Evolutionary conservation across 2,113 vertebrate species (phyloP).

Genomic region (Esox niger): DNA sequence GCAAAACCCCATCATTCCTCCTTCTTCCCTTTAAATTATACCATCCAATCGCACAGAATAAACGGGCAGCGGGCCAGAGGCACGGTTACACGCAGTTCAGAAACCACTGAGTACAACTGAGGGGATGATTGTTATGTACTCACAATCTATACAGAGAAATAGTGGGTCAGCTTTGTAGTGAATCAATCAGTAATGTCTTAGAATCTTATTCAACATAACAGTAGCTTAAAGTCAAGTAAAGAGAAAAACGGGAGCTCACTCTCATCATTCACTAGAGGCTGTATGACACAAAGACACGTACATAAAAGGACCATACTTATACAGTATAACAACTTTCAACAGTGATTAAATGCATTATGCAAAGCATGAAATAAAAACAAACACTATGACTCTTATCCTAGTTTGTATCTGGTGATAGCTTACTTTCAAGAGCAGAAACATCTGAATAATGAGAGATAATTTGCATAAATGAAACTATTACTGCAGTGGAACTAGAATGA

Average conservation of each 20-base stretch:
- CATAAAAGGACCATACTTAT: constrained; percentile 39
- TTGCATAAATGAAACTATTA: constrained; percentile 53
- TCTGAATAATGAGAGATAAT: constrained; percentile 46
- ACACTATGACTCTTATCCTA: constrained; percentile 13
- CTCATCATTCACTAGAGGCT: constrained; percentile 26
- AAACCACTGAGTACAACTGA: constrained; percentile 60
- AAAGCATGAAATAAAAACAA: constrained; percentile 47
- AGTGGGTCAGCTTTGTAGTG: constrained; percentile 46
- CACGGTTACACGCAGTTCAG: constrained; percentile 67
- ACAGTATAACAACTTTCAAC: constrained; percentile 50
- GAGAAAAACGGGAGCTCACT: constrained; percentile 44
- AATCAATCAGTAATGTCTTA: constrained; percentile 49
- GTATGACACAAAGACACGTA: constrained; percentile 29
- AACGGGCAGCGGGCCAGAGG: constrained; percentile 51
- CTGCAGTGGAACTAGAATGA: constrained; percentile 24
- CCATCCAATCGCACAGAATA: constrained; percentile 63
- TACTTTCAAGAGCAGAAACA: constrained; percentile 46
- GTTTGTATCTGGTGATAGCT: constrained; percentile 5
- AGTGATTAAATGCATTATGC: constrained; percentile 56
- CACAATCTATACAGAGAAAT: constrained; percentile 35
- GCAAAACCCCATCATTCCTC: constrained; percentile 70
- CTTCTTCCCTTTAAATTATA: constrained; percentile 72
- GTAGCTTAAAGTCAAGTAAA: constrained; percentile 62
- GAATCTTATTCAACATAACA: constrained; percentile 52
- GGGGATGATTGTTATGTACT: constrained; percentile 58